Evolutionary conservation across 2,797 vertebrate species (phyloP).

Genomic region (Triplophysa yarkandensis): DNA sequence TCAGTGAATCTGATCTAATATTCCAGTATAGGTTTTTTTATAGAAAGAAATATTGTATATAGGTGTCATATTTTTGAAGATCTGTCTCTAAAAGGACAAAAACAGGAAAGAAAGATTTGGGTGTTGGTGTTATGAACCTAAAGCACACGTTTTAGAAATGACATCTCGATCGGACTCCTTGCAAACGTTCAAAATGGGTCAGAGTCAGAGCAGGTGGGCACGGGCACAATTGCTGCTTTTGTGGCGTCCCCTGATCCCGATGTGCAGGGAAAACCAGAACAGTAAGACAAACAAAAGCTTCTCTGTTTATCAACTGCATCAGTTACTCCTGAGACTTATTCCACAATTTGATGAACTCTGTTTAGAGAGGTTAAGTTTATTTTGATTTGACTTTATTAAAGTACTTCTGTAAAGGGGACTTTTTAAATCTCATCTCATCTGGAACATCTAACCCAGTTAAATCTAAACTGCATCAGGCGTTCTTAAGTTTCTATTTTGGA

Average conservation of each 20-base stretch:
- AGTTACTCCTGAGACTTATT: constrained; percentile 27
- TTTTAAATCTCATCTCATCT: constrained; percentile 9
- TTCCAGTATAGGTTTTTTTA: too few species aligned
- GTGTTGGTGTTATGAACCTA: background rate
- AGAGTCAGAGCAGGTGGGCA: constrained; percentile 30
- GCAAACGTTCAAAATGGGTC: constrained; percentile 34
- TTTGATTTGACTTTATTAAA: background rate
- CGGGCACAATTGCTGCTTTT: constrained; percentile 44
- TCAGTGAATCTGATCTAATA: background rate
- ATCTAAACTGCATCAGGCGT: background rate
- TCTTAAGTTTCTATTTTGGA: background rate
- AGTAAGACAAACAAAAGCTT: constrained; percentile 37
- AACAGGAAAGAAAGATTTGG: background rate
- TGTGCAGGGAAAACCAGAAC: constrained; percentile 13
- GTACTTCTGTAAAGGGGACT: background rate
- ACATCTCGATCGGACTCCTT: background rate
- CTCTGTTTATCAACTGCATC: constrained; percentile 40
- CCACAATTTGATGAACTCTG: constrained; percentile 28
- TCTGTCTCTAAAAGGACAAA: background rate
- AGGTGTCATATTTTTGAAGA: background rate
- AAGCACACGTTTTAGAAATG: constrained; percentile 23
- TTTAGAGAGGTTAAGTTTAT: constrained; percentile 3
- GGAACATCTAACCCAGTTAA: background rate
- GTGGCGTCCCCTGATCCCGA: constrained; percentile 35
- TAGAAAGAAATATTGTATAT: too few species aligned